Evolutionary conservation across 2,888 invertebrate species (phyloP).

Genomic region (Diarsia dahlii): DNA sequence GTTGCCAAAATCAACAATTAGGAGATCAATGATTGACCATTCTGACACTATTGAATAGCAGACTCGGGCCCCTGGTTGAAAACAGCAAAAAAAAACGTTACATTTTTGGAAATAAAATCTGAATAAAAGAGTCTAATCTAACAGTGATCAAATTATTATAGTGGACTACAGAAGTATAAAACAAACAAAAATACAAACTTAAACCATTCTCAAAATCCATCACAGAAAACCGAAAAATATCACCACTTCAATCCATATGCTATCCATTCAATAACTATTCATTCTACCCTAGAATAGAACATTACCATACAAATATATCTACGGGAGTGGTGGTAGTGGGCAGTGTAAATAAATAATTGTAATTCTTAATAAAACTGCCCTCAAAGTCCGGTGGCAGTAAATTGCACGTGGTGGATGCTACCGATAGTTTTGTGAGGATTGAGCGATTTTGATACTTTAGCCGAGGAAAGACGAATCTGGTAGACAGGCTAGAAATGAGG

Average conservation of each 20-base stretch:
- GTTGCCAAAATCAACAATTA: too few relatives aligned
- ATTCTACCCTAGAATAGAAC: slow-evolving; percentile 58
- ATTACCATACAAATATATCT: slow-evolving; percentile 74
- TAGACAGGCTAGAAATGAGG: background rate
- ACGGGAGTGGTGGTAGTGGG: slow-evolving; percentile 62
- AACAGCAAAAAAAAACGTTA: background rate
- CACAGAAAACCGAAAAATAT: slow-evolving; percentile 9
- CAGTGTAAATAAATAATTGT: slow-evolving; percentile 88
- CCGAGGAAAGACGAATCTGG: background rate
- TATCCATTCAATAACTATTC: slow-evolving; percentile 57
- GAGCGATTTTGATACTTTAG: slow-evolving; percentile 72
- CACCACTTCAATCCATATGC: slow-evolving; percentile 38
- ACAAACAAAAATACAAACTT: background rate
- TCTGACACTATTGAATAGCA: too few relatives aligned
- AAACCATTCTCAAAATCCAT: background rate
- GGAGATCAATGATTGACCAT: too few relatives aligned
- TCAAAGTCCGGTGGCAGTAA: slow-evolving; percentile 78
- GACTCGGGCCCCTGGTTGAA: too few relatives aligned
- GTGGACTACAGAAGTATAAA: background rate
- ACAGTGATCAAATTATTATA: background rate
- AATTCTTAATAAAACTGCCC: slow-evolving; percentile 89
- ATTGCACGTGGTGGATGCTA: slow-evolving; percentile 80
- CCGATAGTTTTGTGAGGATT: slow-evolving; percentile 62
- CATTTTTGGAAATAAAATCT: background rate
- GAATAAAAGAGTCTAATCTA: too few relatives aligned